Percentiles rank a stretch among this genome's conserved stretches.
These are phyloP conservation scores for Calidris pugnax DNA, from an alignment of 2,113 vertebrate species.

Conservation along the genomic window DNA sequence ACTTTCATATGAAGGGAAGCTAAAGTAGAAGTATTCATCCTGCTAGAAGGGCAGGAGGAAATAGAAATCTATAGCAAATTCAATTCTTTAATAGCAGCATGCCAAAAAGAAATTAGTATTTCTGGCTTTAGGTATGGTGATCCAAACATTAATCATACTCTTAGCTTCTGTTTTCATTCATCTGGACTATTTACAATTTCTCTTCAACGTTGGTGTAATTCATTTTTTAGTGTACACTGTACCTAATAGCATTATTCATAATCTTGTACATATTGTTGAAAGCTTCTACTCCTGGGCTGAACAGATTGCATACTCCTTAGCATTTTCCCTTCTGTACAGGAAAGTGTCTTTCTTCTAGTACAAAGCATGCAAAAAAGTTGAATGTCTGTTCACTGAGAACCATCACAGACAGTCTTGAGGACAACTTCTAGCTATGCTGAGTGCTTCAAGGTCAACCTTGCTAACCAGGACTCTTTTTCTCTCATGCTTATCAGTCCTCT, in stretches of 20 bases:
- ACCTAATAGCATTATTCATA: neutral
- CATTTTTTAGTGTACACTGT: neutral
- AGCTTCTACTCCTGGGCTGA: neutral
- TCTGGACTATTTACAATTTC: neutral
- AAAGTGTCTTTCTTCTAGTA: neutral
- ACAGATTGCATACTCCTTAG: neutral
- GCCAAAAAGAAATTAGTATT: neutral
- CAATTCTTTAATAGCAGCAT: neutral
- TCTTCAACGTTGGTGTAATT: neutral
- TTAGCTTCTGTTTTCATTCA: neutral
- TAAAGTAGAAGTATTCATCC: neutral
- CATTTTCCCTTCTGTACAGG: neutral
- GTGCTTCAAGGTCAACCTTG: neutral
- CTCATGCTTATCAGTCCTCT: neutral
- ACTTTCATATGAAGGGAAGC: neutral
- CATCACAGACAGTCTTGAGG: neutral
- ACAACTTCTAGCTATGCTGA: neutral
- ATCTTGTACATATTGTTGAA: neutral
- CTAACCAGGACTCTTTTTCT: neutral
- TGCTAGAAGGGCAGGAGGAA: neutral
- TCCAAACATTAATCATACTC: neutral
- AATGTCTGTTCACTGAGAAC: neutral
- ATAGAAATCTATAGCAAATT: neutral
- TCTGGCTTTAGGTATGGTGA: neutral
- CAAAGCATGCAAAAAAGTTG: neutral